Evolutionary conservation across 2,797 vertebrate genomes (phyloP).

Genomic region (Fundulus diaphanus): DNA sequence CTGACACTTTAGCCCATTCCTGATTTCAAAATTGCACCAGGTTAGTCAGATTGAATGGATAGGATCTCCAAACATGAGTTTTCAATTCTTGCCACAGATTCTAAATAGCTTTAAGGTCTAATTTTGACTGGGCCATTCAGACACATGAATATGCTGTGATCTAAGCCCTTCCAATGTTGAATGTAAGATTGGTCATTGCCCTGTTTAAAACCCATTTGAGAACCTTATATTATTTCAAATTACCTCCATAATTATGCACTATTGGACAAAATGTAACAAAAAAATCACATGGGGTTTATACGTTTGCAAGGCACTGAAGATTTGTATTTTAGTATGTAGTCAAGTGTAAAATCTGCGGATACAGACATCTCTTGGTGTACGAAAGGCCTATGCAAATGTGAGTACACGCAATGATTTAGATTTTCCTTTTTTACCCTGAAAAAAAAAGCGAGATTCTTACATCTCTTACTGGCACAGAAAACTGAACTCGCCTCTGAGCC

Average conservation of each 20-base stretch:
- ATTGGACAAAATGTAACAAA: not conserved
- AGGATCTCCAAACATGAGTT: not conserved
- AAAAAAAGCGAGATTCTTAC: not conserved
- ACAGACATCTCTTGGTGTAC: not conserved
- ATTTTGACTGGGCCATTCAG: not conserved
- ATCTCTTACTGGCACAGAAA: not conserved
- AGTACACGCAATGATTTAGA: slow-evolving; percentile 2
- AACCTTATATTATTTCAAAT: not conserved
- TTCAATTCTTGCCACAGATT: not conserved
- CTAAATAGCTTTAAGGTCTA: not conserved
- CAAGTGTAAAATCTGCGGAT: not conserved
- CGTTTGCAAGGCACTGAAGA: not conserved
- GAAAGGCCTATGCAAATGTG: not conserved
- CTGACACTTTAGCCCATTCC: too few relatives aligned
- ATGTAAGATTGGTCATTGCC: not conserved
- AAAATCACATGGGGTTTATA: not conserved
- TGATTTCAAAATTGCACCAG: too few relatives aligned
- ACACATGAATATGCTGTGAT: not conserved
- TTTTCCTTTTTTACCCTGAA: not conserved
- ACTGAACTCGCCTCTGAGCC: slow-evolving; percentile 13
- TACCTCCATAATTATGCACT: not conserved
- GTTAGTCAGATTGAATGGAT: too few relatives aligned
- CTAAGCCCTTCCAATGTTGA: not conserved
- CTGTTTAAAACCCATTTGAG: not conserved
- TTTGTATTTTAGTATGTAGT: not conserved